These are phyloP conservation scores for Poliocrania exsul DNA, from an alignment of 2,797 vertebrate species.

Conservation along the genomic window DNA sequence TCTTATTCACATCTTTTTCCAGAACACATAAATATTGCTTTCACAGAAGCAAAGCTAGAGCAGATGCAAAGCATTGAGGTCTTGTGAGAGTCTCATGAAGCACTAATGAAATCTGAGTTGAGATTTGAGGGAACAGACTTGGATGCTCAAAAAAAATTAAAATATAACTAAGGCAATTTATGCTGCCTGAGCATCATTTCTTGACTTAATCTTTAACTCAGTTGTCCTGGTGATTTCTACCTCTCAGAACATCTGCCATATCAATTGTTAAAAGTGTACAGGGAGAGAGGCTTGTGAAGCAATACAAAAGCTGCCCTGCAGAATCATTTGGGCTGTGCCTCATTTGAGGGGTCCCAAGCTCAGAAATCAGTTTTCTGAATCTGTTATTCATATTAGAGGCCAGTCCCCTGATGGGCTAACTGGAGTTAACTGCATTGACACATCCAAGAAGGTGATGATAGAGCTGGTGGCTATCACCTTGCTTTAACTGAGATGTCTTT, in stretches of 20 bases:
- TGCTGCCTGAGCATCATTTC: background rate
- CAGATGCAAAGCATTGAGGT: background rate
- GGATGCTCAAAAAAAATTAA: background rate
- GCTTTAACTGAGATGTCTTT: background rate
- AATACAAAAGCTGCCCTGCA: background rate
- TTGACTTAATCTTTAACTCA: background rate
- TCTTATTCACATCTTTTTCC: background rate
- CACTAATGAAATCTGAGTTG: background rate
- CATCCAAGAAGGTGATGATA: background rate
- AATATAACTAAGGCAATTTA: background rate
- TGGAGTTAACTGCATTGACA: background rate
- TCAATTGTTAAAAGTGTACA: background rate
- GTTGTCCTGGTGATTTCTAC: background rate
- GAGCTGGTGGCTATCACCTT: background rate
- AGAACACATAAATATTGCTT: background rate
- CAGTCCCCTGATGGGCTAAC: background rate
- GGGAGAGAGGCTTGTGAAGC: background rate
- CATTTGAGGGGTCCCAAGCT: background rate
- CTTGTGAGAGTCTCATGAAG: background rate
- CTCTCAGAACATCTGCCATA: background rate
- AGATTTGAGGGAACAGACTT: background rate
- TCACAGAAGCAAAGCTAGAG: background rate
- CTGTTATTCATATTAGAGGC: background rate
- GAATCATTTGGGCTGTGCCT: background rate
- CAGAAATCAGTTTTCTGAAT: background rate